Base-by-base conservation (phyloP, 2,888 invertebrate species). In the Ectropis crepuscularia region DNA sequence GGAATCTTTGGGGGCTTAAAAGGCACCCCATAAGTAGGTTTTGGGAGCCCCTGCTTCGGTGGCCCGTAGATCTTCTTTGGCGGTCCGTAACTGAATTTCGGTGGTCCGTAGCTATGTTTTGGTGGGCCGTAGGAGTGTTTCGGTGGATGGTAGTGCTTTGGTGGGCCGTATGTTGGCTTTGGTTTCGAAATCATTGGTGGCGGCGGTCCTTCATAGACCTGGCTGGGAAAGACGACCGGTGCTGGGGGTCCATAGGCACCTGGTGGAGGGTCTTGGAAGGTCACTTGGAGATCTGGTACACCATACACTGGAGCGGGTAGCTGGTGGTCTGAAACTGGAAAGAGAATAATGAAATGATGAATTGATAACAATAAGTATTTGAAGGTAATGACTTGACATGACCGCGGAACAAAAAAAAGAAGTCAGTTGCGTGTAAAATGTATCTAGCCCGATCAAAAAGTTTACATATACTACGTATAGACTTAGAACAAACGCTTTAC, bases 231-330 rank as follows among this genome's bases (percentile, higher is more conserved):
- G 28, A 81, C 80, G 0, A 90, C 82, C 0, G 93, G 93, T 0
- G 93, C 87, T 0, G 95, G 94, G 0, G 92, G 88, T 0, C 93
- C 94, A 73, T 94, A 93, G 0, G 91, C 85, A 7, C 90, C 84
- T 0, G 89, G 86, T 0, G 92, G 92, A 0, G 89, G 71, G 0
- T 86, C 82, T 7, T 80, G 74, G 51, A 76, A 79, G 55, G 71
- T 68, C 28, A 60, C 51, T 61, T 90, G 87, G 50, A 87, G 81
- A 66, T 94, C 91, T 5, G 95, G 95, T 0, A 93, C 93, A 58
- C 95, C 95, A 76, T 95, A 95, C 0, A 95, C 90, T 12, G 94
- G 94, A 2, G 92, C 87, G 1, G 94, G 94, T 10, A 89, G 83
- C 10, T 76, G 84, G 1, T 83, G 63, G 63, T 93, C 94, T 83